phyloP scores from a whole-genome alignment of 2,113 vertebrate genomes.

The Nyctibius bracteatus region DNA sequence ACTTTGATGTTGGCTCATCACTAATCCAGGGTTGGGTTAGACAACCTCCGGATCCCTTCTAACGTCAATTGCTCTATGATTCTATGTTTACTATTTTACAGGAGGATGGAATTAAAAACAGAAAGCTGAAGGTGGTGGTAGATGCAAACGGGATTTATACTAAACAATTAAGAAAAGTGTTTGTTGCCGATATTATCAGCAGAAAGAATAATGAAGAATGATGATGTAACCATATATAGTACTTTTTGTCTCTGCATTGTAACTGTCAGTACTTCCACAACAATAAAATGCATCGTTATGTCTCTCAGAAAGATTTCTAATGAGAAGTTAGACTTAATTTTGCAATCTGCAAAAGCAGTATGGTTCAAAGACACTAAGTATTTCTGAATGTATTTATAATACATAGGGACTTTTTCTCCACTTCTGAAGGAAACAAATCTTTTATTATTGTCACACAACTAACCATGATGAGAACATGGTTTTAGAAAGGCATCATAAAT shows the following conservation, averaged over 20 bases:
- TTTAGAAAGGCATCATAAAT: not conserved
- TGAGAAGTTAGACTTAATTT: not conserved
- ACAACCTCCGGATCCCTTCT: not conserved
- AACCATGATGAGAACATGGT: not conserved
- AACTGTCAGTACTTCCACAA: not conserved
- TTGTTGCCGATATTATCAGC: not conserved
- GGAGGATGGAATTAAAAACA: not conserved
- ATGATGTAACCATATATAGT: not conserved
- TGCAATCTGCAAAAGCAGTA: not conserved
- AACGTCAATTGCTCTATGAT: not conserved
- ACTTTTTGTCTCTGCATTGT: not conserved
- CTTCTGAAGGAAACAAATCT: not conserved
- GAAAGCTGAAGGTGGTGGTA: not conserved
- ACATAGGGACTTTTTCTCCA: accelerated
- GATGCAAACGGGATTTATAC: not conserved
- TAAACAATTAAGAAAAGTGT: not conserved
- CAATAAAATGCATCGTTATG: not conserved
- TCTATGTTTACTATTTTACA: not conserved
- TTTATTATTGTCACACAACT: not conserved
- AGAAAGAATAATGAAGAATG: not conserved
- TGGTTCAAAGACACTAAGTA: not conserved
- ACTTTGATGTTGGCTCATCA: not conserved
- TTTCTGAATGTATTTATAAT: not conserved
- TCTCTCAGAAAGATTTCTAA: not conserved
- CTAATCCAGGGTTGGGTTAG: not conserved